Conservation (phyloP, 1,140 invertebrate genomes). For the Popillia japonica region DNA sequence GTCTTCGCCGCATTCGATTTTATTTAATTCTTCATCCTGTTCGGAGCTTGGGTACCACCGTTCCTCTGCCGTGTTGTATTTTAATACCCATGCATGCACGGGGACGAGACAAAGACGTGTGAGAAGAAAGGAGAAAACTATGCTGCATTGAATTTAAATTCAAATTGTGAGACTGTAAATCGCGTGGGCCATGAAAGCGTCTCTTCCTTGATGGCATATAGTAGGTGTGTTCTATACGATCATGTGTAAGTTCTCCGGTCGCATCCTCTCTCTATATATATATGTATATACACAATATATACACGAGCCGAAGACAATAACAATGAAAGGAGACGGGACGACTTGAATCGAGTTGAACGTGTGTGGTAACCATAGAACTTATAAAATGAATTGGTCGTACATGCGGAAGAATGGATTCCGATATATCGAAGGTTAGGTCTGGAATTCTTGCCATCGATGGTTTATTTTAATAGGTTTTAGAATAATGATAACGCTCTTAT, state of each 20-base stretch:
- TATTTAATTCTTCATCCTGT: not conserved
- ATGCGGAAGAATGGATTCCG: not conserved
- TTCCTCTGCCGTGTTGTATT: not conserved
- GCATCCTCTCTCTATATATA: not conserved
- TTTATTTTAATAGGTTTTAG: too few species aligned
- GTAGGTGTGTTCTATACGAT: constrained; percentile 37
- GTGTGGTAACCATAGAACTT: constrained; percentile 39
- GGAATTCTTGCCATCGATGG: too few species aligned
- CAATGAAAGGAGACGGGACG: not conserved
- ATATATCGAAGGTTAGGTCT: not conserved
- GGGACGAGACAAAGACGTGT: not conserved
- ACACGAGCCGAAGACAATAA: too few species aligned
- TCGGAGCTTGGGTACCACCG: not conserved
- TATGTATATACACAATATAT: too few species aligned
- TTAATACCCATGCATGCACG: not conserved
- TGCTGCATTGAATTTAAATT: constrained; percentile 41
- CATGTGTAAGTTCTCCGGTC: constrained; percentile 21
- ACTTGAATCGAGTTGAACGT: not conserved
- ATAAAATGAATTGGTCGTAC: constrained; percentile 12
- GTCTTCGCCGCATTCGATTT: not conserved
- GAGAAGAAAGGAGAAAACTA: not conserved
- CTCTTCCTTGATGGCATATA: constrained; percentile 39
- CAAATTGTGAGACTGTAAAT: constrained; percentile 40
- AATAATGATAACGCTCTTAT: too few species aligned
- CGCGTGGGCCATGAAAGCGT: constrained; percentile 41